phyloP scores from a whole-genome alignment of 1,140 invertebrate genomes.

The Mesaphorura yosii region DNA sequence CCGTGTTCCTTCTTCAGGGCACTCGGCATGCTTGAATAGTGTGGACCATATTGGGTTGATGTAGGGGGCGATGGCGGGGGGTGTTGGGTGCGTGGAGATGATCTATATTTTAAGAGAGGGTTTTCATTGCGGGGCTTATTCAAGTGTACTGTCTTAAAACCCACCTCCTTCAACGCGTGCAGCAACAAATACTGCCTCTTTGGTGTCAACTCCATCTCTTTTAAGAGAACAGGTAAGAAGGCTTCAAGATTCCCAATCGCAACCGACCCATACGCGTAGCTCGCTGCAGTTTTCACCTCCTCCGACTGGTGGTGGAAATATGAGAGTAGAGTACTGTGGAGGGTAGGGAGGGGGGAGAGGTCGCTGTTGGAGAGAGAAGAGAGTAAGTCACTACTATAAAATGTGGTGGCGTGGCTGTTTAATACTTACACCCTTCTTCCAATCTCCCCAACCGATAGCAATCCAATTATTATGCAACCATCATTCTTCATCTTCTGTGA shows the following conservation, averaged over 20 bases:
- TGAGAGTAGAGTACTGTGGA: slow-evolving; percentile 60
- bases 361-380: slow-evolving; percentile 50
- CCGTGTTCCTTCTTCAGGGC: slow-evolving; percentile 88
- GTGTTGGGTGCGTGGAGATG: slow-evolving; percentile 26
- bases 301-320: slow-evolving; percentile 67
- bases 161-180: slow-evolving; percentile 92
- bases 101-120: slow-evolving; percentile 20
- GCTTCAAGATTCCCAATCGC: slow-evolving; percentile 86
- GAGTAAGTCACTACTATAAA: too few relatives aligned
- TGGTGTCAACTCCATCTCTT: slow-evolving; percentile 85
- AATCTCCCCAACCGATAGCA: slow-evolving; percentile 91
- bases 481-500: slow-evolving; percentile 49
- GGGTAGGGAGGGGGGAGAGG: slow-evolving; percentile 59
- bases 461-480: slow-evolving; percentile 76
- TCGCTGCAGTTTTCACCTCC: slow-evolving; percentile 91
- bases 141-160: background rate
- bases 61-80: slow-evolving; percentile 24
- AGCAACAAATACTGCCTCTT: slow-evolving; percentile 89
- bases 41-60: slow-evolving; percentile 59
- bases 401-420: too few relatives aligned
- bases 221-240: slow-evolving; percentile 87
- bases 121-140: slow-evolving; percentile 4
- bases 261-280: slow-evolving; percentile 88
- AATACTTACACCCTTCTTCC: slow-evolving; percentile 72
- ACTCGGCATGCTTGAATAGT: slow-evolving; percentile 87